Conservation (phyloP, 1,140 invertebrate species). For the Cyclina sinensis region DNA sequence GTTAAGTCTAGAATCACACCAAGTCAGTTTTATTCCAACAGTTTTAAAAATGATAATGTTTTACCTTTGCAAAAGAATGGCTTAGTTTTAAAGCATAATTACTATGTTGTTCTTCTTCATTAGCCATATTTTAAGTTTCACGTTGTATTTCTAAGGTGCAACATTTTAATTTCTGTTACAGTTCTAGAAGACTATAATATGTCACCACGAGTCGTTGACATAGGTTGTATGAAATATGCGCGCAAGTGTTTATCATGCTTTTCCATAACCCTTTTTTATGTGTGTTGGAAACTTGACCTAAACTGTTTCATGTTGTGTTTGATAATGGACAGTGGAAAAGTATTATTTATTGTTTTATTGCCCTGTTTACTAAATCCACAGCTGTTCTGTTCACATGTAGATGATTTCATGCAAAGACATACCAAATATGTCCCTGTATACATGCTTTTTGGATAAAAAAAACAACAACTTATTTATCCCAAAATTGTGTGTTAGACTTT, state of each 20-base stretch:
- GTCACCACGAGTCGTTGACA: slow-evolving; percentile 64
- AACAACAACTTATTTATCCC: no score
- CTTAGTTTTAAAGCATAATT: no score
- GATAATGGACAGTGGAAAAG: neutral
- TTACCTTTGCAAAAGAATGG: no score
- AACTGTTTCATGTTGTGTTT: neutral
- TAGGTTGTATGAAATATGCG: slow-evolving; percentile 65
- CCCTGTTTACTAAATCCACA: neutral
- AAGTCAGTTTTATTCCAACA: no score
- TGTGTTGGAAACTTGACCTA: neutral
- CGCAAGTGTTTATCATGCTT: slow-evolving; percentile 8
- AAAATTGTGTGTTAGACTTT: no score
- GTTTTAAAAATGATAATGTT: no score
- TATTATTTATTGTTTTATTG: neutral
- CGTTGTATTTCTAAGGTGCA: no score
- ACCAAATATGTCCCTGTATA: no score
- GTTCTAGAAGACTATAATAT: slow-evolving; percentile 57
- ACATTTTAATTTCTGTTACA: slow-evolving; percentile 50
- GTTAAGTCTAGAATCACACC: no score
- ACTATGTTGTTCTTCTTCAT: no score
- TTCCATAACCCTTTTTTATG: neutral
- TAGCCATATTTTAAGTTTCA: no score
- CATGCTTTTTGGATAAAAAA: no score
- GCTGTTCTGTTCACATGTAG: neutral
- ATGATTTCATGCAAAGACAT: neutral